phyloP scores from a whole-genome alignment of 2,797 vertebrate genomes.

The Gymnothorax reevesii region DNA sequence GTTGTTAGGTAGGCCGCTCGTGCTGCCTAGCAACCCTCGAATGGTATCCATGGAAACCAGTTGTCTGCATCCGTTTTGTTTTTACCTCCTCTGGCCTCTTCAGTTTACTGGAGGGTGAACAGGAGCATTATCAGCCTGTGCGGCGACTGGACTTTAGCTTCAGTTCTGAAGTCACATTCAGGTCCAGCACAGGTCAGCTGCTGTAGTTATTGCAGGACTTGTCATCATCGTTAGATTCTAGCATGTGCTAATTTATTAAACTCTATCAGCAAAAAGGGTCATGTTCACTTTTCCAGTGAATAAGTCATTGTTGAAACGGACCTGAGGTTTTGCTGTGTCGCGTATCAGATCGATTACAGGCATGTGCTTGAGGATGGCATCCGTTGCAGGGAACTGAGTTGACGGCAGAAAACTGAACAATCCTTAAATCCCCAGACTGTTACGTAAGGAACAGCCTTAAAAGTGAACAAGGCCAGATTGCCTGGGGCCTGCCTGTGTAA shows the following conservation, averaged over 20 bases:
- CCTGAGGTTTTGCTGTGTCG: neutral
- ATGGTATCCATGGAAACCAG: constrained; percentile 54
- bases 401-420: neutral
- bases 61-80: constrained; percentile 9
- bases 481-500: neutral
- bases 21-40: constrained; percentile 52
- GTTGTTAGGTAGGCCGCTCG: constrained; percentile 43
- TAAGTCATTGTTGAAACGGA: neutral
- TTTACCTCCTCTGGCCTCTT: neutral
- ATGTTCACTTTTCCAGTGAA: neutral
- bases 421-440: neutral
- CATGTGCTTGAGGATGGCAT: neutral
- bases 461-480: neutral
- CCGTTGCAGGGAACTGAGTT: neutral
- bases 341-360: neutral
- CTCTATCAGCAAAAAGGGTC: neutral
- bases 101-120: neutral
- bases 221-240: neutral
- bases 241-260: neutral
- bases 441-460: neutral
- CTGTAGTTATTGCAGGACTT: neutral
- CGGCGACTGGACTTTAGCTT: neutral
- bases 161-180: neutral
- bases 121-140: neutral
- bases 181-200: neutral